Evolutionary conservation across 2,797 vertebrate genomes (phyloP).

Genomic region (Falco novaeseelandiae): DNA sequence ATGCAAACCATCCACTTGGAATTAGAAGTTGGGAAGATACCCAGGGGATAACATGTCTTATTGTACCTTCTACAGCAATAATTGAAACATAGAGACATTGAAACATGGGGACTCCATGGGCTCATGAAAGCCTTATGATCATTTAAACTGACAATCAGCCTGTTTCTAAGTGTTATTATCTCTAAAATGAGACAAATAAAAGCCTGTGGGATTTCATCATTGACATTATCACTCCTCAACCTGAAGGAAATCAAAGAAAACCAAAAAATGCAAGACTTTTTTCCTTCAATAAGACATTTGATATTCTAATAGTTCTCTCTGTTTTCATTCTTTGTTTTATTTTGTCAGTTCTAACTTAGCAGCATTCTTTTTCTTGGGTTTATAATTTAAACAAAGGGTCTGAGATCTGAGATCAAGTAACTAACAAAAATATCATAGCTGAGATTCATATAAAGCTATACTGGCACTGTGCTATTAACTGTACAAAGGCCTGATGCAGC

Average conservation of each 20-base stretch:
- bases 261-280: accelerated
- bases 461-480: background rate
- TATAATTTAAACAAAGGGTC: background rate
- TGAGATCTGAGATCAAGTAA: background rate
- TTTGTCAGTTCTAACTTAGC: background rate
- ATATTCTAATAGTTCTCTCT: background rate
- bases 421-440: background rate
- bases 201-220: background rate
- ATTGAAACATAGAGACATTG: background rate
- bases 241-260: background rate
- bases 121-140: background rate
- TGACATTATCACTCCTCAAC: background rate
- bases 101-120: background rate
- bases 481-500: background rate
- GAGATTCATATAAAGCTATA: background rate
- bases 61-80: background rate
- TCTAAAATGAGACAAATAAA: background rate
- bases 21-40: background rate
- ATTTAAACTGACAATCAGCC: background rate
- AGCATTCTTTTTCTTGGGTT: background rate
- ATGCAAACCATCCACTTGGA: background rate
- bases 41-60: background rate
- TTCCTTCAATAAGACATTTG: background rate
- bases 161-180: background rate
- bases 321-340: background rate